Evolutionary conservation across 2,888 invertebrate species (phyloP).

Genomic region (Melanotus villosus): DNA sequence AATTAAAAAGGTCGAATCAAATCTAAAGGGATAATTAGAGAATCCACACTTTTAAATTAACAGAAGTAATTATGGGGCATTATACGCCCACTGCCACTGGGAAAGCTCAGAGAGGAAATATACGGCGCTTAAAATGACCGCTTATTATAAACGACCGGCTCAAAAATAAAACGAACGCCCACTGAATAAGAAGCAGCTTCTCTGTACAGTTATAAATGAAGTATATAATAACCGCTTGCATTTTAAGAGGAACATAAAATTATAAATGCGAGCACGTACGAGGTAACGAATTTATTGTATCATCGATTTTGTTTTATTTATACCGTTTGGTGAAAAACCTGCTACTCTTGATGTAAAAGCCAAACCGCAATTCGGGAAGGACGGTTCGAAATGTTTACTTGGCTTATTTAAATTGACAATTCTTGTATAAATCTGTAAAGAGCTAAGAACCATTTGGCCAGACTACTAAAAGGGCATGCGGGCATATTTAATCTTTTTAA

Average conservation of each 20-base stretch:
- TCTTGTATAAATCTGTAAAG: constrained; percentile 13
- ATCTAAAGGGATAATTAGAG: constrained; percentile 32
- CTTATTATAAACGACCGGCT: constrained; percentile 36
- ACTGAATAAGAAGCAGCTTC: constrained; percentile 31
- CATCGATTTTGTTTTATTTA: constrained; percentile 7
- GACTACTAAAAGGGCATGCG: constrained; percentile 31
- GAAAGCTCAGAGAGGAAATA: constrained; percentile 32
- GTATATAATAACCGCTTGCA: constrained; percentile 30
- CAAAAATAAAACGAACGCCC: constrained; percentile 42
- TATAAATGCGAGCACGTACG: constrained; percentile 28
- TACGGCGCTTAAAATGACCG: constrained; percentile 28
- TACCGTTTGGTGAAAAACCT: background rate
- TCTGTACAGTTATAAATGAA: constrained; percentile 41
- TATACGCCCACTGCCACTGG: constrained; percentile 43
- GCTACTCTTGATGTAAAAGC: background rate
- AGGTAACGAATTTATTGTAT: constrained; percentile 21
- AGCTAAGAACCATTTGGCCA: background rate
- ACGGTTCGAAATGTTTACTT: too few relatives aligned
- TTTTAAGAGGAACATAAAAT: constrained; percentile 15
- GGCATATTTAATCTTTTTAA: constrained; percentile 38
- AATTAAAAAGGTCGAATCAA: background rate
- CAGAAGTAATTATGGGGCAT: constrained; percentile 39
- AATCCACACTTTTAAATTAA: constrained; percentile 40
- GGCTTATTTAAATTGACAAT: background rate
- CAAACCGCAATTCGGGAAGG: too few relatives aligned